Percentiles rank a stretch among this genome's conserved stretches.
Evolutionary conservation across 2,113 vertebrate genomes (phyloP).

Genomic region (Cyanoramphus novaezelandiae): DNA sequence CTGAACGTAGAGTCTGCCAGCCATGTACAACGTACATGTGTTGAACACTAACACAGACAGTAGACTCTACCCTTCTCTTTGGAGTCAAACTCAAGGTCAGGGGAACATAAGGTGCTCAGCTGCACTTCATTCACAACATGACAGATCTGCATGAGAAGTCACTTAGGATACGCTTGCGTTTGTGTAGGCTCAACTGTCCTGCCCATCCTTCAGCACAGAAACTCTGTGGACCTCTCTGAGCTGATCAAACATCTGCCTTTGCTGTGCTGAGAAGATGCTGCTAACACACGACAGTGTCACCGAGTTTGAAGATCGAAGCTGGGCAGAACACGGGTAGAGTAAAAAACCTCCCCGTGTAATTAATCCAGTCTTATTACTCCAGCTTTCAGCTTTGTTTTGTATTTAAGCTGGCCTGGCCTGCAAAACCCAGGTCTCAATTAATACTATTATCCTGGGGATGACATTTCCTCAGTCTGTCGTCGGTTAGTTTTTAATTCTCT

Average conservation of each 20-base stretch:
- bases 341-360: slow-evolving; percentile 1
- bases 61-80: not conserved
- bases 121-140: not conserved
- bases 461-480: slow-evolving; percentile 82
- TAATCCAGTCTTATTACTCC: slow-evolving; percentile 43
- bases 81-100: not conserved
- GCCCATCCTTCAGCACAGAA: not conserved
- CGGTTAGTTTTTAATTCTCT: slow-evolving; percentile 82
- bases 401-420: slow-evolving; percentile 54
- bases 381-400: not conserved
- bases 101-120: slow-evolving; percentile 1
- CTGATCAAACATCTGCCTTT: not conserved
- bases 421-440: slow-evolving; percentile 78
- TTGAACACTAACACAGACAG: not conserved
- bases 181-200: not conserved
- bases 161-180: not conserved
- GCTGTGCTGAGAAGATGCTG: accelerated
- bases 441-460: slow-evolving; percentile 80
- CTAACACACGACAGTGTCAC: not conserved
- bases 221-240: not conserved
- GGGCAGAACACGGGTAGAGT: not conserved
- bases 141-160: not conserved
- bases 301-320: not conserved
- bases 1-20: not conserved
- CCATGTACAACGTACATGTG: not conserved